These are phyloP conservation scores for Anolis sagrei DNA, from an alignment of 2,113 vertebrate genomes.

Conservation along the genomic window DNA sequence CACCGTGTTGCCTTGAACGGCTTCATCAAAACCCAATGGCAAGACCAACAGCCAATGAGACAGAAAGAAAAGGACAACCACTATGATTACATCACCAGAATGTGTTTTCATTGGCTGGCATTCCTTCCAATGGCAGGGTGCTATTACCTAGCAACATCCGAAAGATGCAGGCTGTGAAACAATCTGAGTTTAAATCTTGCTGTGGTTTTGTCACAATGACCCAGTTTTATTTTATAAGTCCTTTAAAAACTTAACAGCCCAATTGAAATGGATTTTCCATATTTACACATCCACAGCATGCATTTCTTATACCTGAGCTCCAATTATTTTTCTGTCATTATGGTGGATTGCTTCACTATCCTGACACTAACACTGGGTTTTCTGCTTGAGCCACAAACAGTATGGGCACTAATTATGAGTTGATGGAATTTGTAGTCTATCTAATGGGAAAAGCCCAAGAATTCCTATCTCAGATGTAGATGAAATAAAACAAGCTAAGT, in stretches of 20 bases:
- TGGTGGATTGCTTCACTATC: neutral
- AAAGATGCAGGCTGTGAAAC: neutral
- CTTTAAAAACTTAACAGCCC: neutral
- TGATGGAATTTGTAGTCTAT: neutral
- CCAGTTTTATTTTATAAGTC: conserved; percentile 8
- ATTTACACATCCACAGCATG: neutral
- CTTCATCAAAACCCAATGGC: neutral
- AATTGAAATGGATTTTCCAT: neutral
- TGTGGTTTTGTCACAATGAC: conserved; percentile 18
- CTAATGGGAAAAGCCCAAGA: neutral
- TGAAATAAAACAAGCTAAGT: neutral
- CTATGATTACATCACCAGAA: conserved; percentile 6
- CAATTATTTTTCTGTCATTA: too few relatives aligned
- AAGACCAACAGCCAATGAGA: neutral
- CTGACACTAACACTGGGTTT: neutral
- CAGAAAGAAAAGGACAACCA: neutral
- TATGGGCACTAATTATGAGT: neutral
- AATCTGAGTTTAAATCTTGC: neutral
- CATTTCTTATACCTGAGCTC: neutral
- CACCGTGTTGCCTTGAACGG: neutral
- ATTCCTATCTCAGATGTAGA: neutral
- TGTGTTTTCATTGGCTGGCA: conserved; percentile 11
- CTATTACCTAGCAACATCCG: conserved; percentile 21
- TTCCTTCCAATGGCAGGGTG: neutral
- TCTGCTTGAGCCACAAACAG: neutral